phyloP scores from a whole-genome alignment of 2,888 invertebrate species.

The Sphecodes monilicornis region DNA sequence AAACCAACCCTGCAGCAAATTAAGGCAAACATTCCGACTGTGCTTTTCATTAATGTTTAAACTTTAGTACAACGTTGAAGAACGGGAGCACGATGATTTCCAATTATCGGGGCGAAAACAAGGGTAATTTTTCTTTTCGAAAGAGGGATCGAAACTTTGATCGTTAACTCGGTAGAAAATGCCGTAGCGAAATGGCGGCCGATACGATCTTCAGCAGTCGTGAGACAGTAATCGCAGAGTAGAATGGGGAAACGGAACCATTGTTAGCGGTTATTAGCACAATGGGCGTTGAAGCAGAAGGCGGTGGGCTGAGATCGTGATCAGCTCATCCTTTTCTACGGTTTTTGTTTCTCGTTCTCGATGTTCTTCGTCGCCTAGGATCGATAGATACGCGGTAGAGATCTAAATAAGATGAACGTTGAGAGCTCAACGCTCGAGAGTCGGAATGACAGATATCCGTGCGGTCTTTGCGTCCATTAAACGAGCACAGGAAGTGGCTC shows the following conservation, averaged over 20 bases:
- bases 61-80: background rate
- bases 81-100: background rate
- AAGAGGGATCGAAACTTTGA: background rate
- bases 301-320: constrained; percentile 6
- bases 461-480: constrained; percentile 8
- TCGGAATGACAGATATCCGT: background rate
- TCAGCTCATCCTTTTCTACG: constrained; percentile 3
- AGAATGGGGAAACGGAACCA: constrained; percentile 52
- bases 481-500: constrained; percentile 6
- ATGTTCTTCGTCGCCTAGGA: background rate
- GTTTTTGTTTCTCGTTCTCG: constrained; percentile 16
- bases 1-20: no score
- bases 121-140: background rate
- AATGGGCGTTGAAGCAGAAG: constrained; percentile 46
- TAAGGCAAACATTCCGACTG: background rate
- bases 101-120: background rate
- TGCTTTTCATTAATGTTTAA: background rate
- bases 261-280: constrained; percentile 56
- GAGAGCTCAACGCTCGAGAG: background rate
- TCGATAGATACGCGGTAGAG: background rate
- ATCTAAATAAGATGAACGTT: background rate
- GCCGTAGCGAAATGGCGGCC: background rate
- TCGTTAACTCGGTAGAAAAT: background rate
- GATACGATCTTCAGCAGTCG: constrained; percentile 44
- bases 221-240: constrained; percentile 36